Base-by-base conservation (phyloP, 37 sponge, comb jelly and placozoan genomes). In the Diacarnus erythraeanus region DNA sequence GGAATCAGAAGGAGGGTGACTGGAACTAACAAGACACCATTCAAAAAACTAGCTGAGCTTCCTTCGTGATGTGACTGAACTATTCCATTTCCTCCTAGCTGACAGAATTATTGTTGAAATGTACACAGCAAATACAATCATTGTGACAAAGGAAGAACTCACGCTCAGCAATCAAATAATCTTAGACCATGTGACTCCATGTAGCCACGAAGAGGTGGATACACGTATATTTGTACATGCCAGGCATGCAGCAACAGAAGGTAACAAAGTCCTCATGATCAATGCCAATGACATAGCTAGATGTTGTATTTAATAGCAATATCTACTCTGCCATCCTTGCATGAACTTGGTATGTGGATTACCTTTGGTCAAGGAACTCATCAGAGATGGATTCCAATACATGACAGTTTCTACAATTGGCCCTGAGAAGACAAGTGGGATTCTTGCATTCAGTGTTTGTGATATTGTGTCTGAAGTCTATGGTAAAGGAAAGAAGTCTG, bases 281-380 rank as follows among this genome's bases (percentile, higher is more conserved):
- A 54, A 54, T 10, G 17, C 56, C 10, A 54, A 54, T 54, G 56
- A 59, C 18, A 54, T 17, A 54, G 56, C 10, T 17, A 54, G 56
- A 54, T 54, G 56, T 54, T 54, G 56, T 54, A 54, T 54, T 54
- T 54, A 4, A 59, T 59, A 17, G 60, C 60, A 59, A 59, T 59
- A 17, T 4, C 17, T 10, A 59, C 18, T 59, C 18, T 59, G 17
- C 60, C 60, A 59, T 10, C 6, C 60, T 10, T 59, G 60, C 60
- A 59, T 27, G 60, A 59, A 27, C 60, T 59, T 59, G 60, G 60
- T 27, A 4, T 59, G 60, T 59, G 60, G 60, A 4, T 59, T 10
- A 27, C 60, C 18, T 59, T 59, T 59, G 60, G 60, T 10, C 60
- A 59, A 59, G 60, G 60, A 59, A 17, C 17, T 10, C 60, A 59